Evolutionary conservation across 2,888 invertebrate genomes (phyloP).

Genomic region (Siphonodentalium dalli): DNA sequence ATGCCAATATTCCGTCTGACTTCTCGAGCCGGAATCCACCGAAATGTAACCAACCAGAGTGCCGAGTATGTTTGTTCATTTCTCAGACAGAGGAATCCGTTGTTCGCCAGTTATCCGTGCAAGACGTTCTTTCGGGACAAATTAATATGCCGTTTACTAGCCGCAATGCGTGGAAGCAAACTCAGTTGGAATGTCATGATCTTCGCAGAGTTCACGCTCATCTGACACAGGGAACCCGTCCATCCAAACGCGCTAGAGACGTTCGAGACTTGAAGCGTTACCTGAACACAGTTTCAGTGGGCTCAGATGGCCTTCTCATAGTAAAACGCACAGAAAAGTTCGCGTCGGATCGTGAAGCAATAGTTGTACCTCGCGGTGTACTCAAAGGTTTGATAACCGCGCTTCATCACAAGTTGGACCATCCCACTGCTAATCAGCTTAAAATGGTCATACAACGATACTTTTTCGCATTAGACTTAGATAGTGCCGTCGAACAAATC

Average conservation of each 20-base stretch:
- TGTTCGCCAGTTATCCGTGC: constrained; percentile 8
- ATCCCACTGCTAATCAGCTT: too few relatives aligned
- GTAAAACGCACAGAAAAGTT: constrained; percentile 4
- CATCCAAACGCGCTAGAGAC: constrained; percentile 9
- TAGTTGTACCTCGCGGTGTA: too few relatives aligned
- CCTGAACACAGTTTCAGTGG: constrained; percentile 13
- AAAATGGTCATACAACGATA: constrained; percentile 15
- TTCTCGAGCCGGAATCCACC: constrained; percentile 24
- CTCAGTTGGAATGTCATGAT: constrained; percentile 23
- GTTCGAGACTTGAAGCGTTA: constrained; percentile 26
- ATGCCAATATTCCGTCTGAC: constrained; percentile 22
- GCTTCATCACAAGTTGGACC: too few relatives aligned
- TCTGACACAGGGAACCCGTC: constrained; percentile 17
- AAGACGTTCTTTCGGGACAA: constrained; percentile 7
- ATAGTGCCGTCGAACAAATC: constrained; percentile 19
- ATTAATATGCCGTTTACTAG: constrained; percentile 20
- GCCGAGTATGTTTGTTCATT: constrained; percentile 13
- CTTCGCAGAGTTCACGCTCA: constrained; percentile 25
- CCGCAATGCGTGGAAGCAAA: constrained; percentile 15
- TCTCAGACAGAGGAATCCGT: constrained; percentile 17
- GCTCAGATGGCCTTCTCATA: constrained; percentile 19
- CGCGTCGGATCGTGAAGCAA: too few relatives aligned
- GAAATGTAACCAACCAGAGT: constrained; percentile 13
- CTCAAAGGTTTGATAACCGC: too few relatives aligned
- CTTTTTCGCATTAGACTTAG: constrained; percentile 33